Percentiles rank a stretch among this genome's conserved stretches.
Evolutionary conservation across 2,797 vertebrate genomes (phyloP).

Genomic region (Mormyrus proboscirostris): DNA sequence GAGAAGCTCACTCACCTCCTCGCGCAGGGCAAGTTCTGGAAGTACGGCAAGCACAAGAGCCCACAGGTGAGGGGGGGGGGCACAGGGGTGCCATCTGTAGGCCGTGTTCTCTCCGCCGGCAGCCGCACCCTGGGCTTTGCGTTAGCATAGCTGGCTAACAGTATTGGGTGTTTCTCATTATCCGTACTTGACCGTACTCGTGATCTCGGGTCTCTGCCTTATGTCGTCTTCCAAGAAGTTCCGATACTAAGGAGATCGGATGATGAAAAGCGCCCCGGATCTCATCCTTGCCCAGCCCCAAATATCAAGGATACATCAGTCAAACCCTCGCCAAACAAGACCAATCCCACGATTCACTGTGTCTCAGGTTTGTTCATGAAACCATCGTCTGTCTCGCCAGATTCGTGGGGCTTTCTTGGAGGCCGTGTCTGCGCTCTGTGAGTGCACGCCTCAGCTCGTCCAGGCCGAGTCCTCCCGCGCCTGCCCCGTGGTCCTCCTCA

Average conservation of each 20-base stretch:
- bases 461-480: slow-evolving; percentile 72
- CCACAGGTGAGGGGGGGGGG: slow-evolving; percentile 70
- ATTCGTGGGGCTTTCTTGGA: slow-evolving; percentile 90
- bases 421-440: slow-evolving; percentile 76
- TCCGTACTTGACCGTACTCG: neutral
- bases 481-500: slow-evolving; percentile 81
- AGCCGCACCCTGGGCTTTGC: neutral
- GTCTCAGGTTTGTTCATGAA: neutral
- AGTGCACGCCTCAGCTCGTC: slow-evolving; percentile 67
- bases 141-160: neutral
- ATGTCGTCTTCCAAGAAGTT: neutral
- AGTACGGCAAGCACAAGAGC: slow-evolving; percentile 80
- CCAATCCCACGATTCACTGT: neutral
- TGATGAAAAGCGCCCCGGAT: neutral
- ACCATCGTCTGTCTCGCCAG: slow-evolving; percentile 48
- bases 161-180: neutral
- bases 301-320: neutral
- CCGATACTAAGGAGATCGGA: neutral
- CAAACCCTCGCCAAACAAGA: neutral
- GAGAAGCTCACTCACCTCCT: slow-evolving; percentile 67
- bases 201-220: neutral
- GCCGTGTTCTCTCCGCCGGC: neutral
- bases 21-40: slow-evolving; percentile 87
- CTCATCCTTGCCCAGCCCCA: neutral
- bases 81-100: neutral